Conservation (phyloP, 2,113 vertebrate species). For the Struthio camelus region DNA sequence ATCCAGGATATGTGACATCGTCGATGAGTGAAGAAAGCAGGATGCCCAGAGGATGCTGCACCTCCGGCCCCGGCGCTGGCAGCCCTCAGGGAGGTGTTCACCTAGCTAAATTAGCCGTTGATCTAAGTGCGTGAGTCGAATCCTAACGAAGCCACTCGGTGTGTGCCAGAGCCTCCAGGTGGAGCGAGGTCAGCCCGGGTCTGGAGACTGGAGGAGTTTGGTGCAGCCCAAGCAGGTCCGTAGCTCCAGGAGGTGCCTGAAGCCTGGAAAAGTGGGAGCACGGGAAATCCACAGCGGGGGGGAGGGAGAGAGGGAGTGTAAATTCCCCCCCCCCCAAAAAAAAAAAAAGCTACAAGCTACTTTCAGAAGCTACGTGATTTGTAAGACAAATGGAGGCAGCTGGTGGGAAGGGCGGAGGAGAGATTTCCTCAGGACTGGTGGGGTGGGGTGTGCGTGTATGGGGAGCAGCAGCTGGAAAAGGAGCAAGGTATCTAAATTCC, state of each 20-base stretch:
- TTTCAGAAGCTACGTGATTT: background rate
- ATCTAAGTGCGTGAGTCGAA: background rate
- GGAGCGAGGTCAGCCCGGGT: too few relatives aligned
- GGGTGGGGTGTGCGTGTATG: background rate
- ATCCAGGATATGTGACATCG: rapidly evolving
- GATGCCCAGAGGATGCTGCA: rapidly evolving
- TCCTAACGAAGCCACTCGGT: rapidly evolving
- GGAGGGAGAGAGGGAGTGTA: background rate
- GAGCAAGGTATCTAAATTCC: background rate
- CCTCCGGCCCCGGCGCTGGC: too few relatives aligned
- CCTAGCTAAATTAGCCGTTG: rapidly evolving
- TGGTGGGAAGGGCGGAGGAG: background rate
- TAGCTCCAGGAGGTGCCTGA: too few relatives aligned
- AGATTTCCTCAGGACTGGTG: background rate
- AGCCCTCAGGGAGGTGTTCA: too few relatives aligned
- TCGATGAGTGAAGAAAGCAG: rapidly evolving
- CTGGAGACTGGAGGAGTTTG: background rate
- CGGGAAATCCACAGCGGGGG: rapidly evolving
- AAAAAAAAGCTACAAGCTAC: rapidly evolving
- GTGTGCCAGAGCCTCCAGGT: background rate
- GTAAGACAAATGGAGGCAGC: background rate
- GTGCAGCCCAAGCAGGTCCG: background rate
- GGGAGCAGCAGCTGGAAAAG: background rate
- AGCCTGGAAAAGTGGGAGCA: background rate
- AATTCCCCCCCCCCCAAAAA: too few relatives aligned